phyloP scores from a whole-genome alignment of 2,888 invertebrate genomes.

The Spialia ferax region DNA sequence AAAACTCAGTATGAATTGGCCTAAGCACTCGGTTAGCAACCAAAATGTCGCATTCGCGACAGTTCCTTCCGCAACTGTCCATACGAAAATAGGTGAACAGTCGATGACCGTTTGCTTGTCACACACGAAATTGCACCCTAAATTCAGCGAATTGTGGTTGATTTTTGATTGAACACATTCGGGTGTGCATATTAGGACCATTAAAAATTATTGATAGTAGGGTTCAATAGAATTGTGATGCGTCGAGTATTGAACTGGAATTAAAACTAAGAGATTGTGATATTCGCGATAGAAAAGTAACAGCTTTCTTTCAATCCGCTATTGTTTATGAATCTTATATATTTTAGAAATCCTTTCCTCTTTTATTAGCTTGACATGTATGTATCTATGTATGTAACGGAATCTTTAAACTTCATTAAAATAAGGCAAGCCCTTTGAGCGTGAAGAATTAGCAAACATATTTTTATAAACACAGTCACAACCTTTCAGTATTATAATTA shows the following conservation, averaged over 20 bases:
- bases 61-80: slow-evolving; percentile 49
- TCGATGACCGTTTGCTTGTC: slow-evolving; percentile 49
- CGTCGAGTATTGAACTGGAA: neutral
- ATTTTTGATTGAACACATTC: neutral
- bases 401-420: too few relatives aligned
- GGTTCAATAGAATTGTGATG: slow-evolving; percentile 14
- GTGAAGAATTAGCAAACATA: too few relatives aligned
- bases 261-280: neutral
- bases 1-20: neutral
- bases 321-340: too few relatives aligned
- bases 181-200: slow-evolving; percentile 5
- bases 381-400: too few relatives aligned
- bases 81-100: slow-evolving; percentile 63
- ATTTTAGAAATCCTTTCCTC: too few relatives aligned
- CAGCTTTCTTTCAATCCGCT: neutral
- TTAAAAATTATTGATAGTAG: slow-evolving; percentile 19
- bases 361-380: too few relatives aligned
- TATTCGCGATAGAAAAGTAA: neutral
- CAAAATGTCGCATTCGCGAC: slow-evolving; percentile 40
- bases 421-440: too few relatives aligned
- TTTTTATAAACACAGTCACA: too few relatives aligned
- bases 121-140: slow-evolving; percentile 27
- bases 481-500: too few relatives aligned
- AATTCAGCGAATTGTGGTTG: neutral
- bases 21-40: slow-evolving; percentile 26